Conservation (phyloP, 2,113 vertebrate genomes). For the Holacanthus passer region DNA sequence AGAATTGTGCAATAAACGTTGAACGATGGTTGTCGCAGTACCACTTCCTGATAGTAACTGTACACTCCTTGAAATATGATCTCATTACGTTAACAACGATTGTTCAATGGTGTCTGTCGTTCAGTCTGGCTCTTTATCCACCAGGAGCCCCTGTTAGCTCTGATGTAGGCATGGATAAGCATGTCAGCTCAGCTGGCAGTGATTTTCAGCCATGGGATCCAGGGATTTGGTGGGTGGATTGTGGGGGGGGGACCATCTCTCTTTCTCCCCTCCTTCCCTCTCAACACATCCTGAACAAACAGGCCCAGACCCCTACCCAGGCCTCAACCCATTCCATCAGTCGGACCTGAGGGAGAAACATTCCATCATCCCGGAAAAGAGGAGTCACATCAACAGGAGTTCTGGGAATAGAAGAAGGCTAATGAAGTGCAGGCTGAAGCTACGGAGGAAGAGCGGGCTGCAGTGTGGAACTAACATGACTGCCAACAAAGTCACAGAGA, state of each 20-base stretch:
- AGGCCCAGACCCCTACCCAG: constrained; percentile 69
- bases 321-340: constrained; percentile 77
- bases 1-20: background rate
- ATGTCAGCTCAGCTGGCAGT: constrained; percentile 77
- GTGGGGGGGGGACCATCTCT: constrained; percentile 40
- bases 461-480: constrained; percentile 44
- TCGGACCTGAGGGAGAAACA: constrained; percentile 79
- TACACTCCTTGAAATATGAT: constrained; percentile 46
- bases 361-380: constrained; percentile 82
- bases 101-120: constrained; percentile 28
- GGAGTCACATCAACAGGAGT: constrained; percentile 81
- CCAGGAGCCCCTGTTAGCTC: constrained; percentile 42
- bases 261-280: constrained; percentile 45
- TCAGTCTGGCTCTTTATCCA: constrained; percentile 53
- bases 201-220: constrained; percentile 75
- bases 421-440: constrained; percentile 83
- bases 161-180: constrained; percentile 65
- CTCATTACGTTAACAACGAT: constrained; percentile 21
- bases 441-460: constrained; percentile 36
- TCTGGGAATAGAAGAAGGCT: constrained; percentile 80
- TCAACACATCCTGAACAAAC: constrained; percentile 77
- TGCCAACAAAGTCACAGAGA: constrained; percentile 27
- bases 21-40: constrained; percentile 1
- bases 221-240: constrained; percentile 49
- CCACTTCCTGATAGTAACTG: constrained; percentile 21